phyloP scores from a whole-genome alignment of 1,140 invertebrate genomes.

The Cyrtorhinus lividipennis region DNA sequence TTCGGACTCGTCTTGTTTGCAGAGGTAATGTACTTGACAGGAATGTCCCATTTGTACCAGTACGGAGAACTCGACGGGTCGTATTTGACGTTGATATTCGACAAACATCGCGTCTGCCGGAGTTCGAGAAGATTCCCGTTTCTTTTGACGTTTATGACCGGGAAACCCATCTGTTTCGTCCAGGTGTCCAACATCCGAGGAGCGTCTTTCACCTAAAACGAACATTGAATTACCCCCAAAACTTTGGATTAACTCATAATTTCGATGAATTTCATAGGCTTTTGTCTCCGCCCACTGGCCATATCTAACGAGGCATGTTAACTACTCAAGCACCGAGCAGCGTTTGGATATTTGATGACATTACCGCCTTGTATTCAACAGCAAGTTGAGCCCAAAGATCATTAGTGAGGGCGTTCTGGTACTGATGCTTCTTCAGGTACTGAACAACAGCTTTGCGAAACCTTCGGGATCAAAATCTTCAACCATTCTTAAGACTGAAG shows the following conservation, averaged over 20 bases:
- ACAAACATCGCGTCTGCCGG: conserved; percentile 57
- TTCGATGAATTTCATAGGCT: too few relatives aligned
- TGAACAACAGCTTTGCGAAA: conserved; percentile 48
- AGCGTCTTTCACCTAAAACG: conserved; percentile 26
- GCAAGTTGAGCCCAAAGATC: conserved; percentile 57
- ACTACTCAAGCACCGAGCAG: too few relatives aligned
- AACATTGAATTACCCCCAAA: neutral
- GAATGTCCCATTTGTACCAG: conserved; percentile 69
- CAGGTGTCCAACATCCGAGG: conserved; percentile 78
- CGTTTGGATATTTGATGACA: neutral
- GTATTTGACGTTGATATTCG: conserved; percentile 41
- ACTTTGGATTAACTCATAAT: too few relatives aligned
- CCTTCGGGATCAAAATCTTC: conserved; percentile 59
- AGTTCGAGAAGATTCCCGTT: conserved; percentile 40
- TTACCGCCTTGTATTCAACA: conserved; percentile 18
- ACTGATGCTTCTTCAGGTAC: conserved; percentile 56
- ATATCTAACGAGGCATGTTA: too few relatives aligned
- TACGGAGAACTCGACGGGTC: conserved; percentile 36
- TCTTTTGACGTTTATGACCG: conserved; percentile 50
- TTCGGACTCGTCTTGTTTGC: conserved; percentile 19
- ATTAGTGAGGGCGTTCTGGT: conserved; percentile 60
- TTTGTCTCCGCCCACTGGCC: too few relatives aligned
- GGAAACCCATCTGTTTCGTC: conserved; percentile 85
- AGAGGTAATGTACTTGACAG: conserved; percentile 58
- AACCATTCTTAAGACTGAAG: conserved; percentile 78